Conservation (phyloP, 1,140 invertebrate genomes). For the Pseudomyrmex dendroicus region DNA sequence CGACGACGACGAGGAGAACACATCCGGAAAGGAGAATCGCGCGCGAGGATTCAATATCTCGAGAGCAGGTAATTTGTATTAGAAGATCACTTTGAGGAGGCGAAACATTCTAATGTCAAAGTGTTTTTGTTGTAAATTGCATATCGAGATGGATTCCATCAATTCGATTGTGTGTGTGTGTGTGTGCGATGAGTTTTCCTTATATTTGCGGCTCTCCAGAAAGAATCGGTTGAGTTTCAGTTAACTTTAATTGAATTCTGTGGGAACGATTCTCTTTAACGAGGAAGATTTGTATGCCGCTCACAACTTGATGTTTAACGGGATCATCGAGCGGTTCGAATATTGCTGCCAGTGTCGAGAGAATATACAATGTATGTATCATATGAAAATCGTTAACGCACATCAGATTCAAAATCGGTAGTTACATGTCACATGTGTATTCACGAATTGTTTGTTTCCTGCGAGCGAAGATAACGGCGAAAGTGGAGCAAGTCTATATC, state of each 20-base stretch:
- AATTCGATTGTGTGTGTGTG: not conserved
- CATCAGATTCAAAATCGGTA: no score
- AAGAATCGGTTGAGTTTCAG: not conserved
- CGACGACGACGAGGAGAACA: not conserved
- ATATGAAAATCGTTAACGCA: no score
- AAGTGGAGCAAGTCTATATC: no score
- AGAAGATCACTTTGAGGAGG: no score
- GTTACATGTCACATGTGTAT: no score
- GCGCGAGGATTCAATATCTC: not conserved
- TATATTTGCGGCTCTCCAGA: not conserved
- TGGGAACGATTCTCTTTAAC: not conserved
- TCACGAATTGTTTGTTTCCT: no score
- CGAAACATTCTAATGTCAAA: no score
- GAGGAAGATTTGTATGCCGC: not conserved
- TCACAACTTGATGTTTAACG: not conserved
- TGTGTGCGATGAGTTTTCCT: not conserved
- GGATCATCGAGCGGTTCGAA: no score
- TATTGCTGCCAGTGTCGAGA: not conserved
- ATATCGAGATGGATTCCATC: not conserved
- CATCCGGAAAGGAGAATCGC: not conserved
- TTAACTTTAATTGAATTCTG: slow-evolving; percentile 7
- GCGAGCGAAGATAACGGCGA: no score
- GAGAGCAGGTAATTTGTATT: slow-evolving; percentile 19
- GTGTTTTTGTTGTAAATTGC: not conserved
- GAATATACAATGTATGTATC: not conserved